Evolutionary conservation across 1,140 invertebrate genomes (phyloP).

Genomic region (Cotesia chilonis): DNA sequence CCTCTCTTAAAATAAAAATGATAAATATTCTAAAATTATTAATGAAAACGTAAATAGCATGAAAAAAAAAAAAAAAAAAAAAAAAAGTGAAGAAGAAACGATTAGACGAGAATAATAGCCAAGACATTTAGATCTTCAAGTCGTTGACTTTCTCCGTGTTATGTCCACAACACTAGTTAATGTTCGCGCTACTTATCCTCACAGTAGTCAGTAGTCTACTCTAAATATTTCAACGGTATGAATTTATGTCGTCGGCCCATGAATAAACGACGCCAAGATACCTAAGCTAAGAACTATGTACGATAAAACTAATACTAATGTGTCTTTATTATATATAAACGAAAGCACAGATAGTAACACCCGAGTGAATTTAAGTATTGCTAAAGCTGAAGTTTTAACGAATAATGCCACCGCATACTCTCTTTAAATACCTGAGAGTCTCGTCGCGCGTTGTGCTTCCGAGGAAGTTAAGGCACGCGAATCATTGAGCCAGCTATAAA

Average conservation of each 20-base stretch:
- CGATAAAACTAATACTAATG: neutral
- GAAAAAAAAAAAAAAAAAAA: too few relatives aligned
- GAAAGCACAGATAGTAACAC: neutral
- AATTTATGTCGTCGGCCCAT: constrained; percentile 29
- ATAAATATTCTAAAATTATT: too few relatives aligned
- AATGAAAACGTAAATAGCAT: too few relatives aligned
- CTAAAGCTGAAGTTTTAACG: too few relatives aligned
- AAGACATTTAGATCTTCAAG: neutral
- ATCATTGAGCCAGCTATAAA: constrained; percentile 12
- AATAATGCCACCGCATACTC: neutral
- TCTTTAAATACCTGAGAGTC: constrained; percentile 11
- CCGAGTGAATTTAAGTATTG: neutral
- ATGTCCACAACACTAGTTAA: neutral
- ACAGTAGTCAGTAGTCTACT: constrained; percentile 27
- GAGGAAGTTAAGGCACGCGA: constrained; percentile 12
- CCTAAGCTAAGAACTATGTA: neutral
- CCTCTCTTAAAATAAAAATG: too few relatives aligned
- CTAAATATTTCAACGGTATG: constrained; percentile 37
- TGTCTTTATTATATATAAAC: neutral
- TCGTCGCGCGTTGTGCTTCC: constrained; percentile 4
- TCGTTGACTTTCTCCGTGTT: constrained; percentile 3
- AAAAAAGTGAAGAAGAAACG: neutral
- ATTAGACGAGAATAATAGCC: too few relatives aligned
- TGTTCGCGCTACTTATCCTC: constrained; percentile 29
- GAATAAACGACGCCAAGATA: constrained; percentile 1